phyloP scores from a whole-genome alignment of 1,140 invertebrate species.

The Steinernema khuongi region DNA sequence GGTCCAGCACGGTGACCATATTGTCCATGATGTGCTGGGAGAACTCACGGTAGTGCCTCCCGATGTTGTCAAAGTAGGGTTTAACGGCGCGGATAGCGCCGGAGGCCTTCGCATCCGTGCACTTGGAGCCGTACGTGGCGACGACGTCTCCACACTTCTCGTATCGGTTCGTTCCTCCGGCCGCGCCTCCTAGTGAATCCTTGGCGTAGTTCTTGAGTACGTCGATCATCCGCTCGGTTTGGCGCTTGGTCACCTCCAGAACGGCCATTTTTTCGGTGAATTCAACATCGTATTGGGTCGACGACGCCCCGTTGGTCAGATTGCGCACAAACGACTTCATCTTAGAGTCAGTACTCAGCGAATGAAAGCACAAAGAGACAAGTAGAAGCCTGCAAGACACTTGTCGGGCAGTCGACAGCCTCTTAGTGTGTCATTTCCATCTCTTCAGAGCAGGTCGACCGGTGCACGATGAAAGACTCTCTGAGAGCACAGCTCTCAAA shows the following conservation, averaged over 20 bases:
- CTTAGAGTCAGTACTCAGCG: no score
- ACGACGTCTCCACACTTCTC: neutral
- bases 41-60: neutral
- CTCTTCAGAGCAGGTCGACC: no score
- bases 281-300: neutral
- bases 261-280: neutral
- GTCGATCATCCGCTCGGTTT: neutral
- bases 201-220: neutral
- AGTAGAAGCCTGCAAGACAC: no score
- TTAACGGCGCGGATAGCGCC: neutral
- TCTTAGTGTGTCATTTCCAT: no score
- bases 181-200: neutral
- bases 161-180: conserved; percentile 2
- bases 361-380: no score
- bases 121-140: neutral
- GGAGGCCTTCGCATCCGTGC: neutral
- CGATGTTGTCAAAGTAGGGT: neutral
- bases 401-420: no score
- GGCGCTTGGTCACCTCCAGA: neutral
- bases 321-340: neutral
- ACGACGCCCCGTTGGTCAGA: neutral
- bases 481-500: neutral
- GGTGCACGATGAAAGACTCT: neutral
- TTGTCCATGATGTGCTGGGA: neutral
- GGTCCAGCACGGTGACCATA: neutral